A percentile compares a stretch with the other conserved stretches of the same genome.
phyloP scores from a whole-genome alignment of 1,140 invertebrate species.

The Platyscapa corneri region DNA sequence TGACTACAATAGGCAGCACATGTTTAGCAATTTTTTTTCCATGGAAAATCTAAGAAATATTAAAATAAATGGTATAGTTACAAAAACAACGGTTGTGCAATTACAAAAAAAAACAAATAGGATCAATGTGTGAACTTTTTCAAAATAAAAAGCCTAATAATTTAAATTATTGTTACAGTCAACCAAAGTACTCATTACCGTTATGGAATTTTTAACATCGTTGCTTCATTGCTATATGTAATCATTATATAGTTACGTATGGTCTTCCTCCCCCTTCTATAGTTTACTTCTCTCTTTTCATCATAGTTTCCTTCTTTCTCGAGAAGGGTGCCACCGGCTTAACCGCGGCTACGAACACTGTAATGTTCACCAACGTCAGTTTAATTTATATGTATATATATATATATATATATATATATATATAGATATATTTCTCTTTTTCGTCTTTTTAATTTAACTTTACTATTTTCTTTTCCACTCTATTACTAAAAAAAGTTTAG shows the following conservation, averaged over 20 bases:
- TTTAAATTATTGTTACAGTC: not conserved
- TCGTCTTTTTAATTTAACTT: not conserved
- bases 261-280: not conserved
- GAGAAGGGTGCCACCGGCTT: not conserved
- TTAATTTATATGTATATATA: not conserved
- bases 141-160: not conserved
- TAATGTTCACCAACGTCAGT: conserved; percentile 15
- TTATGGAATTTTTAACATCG: not conserved
- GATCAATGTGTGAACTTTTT: no score
- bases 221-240: not conserved
- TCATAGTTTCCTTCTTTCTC: not conserved
- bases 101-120: no score
- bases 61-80: not conserved
- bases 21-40: not conserved
- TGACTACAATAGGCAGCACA: not conserved
- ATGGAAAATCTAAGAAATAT: not conserved
- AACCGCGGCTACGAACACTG: not conserved
- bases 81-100: no score
- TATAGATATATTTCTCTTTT: no score
- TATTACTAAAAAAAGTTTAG: not conserved
- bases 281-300: no score
- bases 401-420: no score
- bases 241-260: not conserved
- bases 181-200: not conserved
- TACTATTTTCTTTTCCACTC: not conserved